Evolutionary conservation across 35 echinoderm and acorn worm species (phyloP).

Genomic region (Lytechinus pictus): DNA sequence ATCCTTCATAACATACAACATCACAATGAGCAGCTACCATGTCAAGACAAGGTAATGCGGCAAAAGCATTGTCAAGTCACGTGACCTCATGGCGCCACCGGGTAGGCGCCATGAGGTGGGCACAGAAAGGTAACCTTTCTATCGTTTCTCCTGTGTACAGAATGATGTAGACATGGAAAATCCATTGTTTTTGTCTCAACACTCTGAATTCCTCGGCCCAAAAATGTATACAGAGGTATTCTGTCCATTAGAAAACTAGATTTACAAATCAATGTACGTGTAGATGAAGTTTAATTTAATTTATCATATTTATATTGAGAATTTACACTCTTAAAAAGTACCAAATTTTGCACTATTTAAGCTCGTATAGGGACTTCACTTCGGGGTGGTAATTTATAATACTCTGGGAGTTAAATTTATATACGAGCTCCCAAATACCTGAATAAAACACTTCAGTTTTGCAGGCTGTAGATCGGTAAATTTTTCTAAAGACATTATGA

Average conservation of each 20-base stretch:
- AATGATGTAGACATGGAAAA: background rate
- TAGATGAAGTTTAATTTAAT: too few relatives aligned
- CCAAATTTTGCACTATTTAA: too few relatives aligned
- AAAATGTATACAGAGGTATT: background rate
- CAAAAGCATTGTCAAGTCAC: background rate
- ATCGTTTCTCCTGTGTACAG: background rate
- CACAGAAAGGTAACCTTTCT: background rate
- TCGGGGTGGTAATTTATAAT: too few relatives aligned
- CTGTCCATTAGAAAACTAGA: background rate
- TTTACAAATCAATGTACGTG: too few relatives aligned
- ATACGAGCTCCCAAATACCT: too few relatives aligned
- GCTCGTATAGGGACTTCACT: too few relatives aligned
- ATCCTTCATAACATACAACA: background rate
- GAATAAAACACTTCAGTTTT: too few relatives aligned
- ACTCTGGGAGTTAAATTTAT: too few relatives aligned
- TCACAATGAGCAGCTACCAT: background rate
- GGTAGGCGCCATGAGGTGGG: background rate
- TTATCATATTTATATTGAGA: too few relatives aligned
- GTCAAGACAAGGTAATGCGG: background rate
- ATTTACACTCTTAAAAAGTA: too few relatives aligned
- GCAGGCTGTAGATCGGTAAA: too few relatives aligned
- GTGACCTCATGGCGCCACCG: background rate
- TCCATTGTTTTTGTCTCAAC: background rate
- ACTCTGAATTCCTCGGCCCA: background rate
- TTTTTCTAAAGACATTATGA: too few relatives aligned